phyloP scores from a whole-genome alignment of 2,888 invertebrate species.

The Eupithecia subumbrata region DNA sequence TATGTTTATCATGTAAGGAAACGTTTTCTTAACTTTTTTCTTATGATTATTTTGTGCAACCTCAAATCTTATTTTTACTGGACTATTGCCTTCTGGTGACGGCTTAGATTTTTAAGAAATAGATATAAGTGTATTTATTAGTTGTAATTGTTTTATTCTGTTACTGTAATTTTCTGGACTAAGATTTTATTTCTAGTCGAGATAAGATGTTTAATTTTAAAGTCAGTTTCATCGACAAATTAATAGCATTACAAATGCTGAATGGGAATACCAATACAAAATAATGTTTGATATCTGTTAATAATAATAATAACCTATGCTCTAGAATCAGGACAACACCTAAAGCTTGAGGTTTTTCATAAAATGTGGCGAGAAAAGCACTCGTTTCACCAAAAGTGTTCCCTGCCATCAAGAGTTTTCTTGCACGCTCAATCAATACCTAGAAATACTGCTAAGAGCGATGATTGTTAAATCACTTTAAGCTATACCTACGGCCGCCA shows the following conservation, averaged over 20 bases:
- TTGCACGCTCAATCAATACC: background rate
- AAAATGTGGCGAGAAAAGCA: too few relatives aligned
- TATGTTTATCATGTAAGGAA: too few relatives aligned
- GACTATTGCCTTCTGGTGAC: too few relatives aligned
- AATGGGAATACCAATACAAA: background rate
- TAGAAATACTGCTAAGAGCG: background rate
- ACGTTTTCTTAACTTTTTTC: too few relatives aligned
- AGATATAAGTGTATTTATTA: too few relatives aligned
- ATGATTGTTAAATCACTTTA: background rate
- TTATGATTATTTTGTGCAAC: too few relatives aligned
- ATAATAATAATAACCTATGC: background rate
- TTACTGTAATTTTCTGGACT: too few relatives aligned
- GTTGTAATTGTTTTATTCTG: too few relatives aligned
- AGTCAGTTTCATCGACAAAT: background rate
- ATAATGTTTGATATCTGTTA: background rate
- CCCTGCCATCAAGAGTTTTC: background rate
- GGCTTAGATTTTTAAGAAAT: too few relatives aligned
- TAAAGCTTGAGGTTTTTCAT: background rate
- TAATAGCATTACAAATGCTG: background rate
- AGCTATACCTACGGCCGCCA: background rate
- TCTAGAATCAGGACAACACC: background rate
- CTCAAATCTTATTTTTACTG: too few relatives aligned
- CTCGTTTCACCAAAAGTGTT: too few relatives aligned
- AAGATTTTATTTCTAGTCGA: too few relatives aligned
- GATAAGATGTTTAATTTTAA: background rate